Evolutionary conservation across 2,113 vertebrate genomes (phyloP).

Genomic region (Catharus bicknelli): DNA sequence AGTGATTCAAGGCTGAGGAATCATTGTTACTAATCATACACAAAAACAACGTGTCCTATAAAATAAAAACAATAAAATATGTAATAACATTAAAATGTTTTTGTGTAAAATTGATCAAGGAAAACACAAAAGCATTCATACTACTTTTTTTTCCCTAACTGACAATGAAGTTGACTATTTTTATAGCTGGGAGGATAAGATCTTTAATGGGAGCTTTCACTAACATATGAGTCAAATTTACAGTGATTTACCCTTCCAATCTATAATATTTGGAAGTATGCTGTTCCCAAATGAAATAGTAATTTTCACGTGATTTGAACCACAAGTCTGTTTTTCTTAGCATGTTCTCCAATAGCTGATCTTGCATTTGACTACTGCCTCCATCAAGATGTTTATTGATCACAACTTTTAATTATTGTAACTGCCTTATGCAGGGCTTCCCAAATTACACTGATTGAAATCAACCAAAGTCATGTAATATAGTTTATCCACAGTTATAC

Average conservation of each 20-base stretch:
- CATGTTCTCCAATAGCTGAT: neutral
- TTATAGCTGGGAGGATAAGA: neutral
- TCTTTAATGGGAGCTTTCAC: neutral
- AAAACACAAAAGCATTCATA: neutral
- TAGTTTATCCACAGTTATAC: neutral
- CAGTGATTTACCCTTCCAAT: neutral
- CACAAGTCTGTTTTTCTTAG: neutral
- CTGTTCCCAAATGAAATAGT: neutral
- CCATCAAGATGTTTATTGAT: neutral
- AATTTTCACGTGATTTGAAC: neutral
- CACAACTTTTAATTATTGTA: neutral
- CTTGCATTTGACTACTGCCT: neutral
- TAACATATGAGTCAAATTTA: neutral
- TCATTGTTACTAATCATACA: neutral
- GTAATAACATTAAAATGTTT: neutral
- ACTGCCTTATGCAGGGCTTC: neutral
- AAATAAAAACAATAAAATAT: neutral
- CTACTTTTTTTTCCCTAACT: neutral
- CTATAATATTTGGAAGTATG: neutral
- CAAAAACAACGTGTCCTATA: neutral
- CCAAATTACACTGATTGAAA: neutral
- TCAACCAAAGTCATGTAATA: neutral
- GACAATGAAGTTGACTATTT: neutral
- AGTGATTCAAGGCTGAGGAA: neutral
- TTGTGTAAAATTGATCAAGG: neutral